Conservation (phyloP, 2,888 invertebrate species). For the Cephus spinipes region DNA sequence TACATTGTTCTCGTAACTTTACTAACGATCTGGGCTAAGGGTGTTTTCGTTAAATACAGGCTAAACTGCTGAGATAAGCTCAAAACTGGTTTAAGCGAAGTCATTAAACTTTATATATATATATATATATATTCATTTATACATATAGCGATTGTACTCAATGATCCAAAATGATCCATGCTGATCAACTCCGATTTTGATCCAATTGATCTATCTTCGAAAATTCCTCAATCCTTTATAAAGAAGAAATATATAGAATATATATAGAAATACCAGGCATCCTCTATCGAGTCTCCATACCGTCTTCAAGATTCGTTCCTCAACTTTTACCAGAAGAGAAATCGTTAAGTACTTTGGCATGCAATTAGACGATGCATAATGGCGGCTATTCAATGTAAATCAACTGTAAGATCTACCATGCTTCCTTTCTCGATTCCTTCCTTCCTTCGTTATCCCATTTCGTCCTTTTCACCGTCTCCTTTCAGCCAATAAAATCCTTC, state of each 20-base stretch:
- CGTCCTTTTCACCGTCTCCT: background rate
- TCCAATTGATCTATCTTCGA: too few relatives aligned
- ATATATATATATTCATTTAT: too few relatives aligned
- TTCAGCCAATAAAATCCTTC: constrained; percentile 24
- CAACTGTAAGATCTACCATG: constrained; percentile 35
- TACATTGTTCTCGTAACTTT: constrained; percentile 43
- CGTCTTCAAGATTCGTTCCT: background rate
- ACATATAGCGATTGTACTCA: too few relatives aligned
- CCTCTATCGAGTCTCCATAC: background rate
- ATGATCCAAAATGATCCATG: too few relatives aligned
- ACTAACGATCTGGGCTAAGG: constrained; percentile 45
- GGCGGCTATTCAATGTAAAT: constrained; percentile 37
- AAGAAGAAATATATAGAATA: too few relatives aligned
- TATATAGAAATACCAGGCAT: background rate
- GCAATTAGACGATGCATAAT: constrained; percentile 33
- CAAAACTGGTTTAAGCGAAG: constrained; percentile 38
- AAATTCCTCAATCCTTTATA: too few relatives aligned
- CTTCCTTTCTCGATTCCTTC: constrained; percentile 22
- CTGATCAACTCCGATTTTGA: too few relatives aligned
- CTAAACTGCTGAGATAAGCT: constrained; percentile 45
- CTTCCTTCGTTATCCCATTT: constrained; percentile 24
- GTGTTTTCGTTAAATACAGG: constrained; percentile 46
- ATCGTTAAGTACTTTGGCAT: constrained; percentile 4
- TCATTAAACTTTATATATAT: background rate
- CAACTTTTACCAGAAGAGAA: background rate